phyloP scores from a whole-genome alignment of 2,888 invertebrate genomes.

The Lypha dubia region DNA sequence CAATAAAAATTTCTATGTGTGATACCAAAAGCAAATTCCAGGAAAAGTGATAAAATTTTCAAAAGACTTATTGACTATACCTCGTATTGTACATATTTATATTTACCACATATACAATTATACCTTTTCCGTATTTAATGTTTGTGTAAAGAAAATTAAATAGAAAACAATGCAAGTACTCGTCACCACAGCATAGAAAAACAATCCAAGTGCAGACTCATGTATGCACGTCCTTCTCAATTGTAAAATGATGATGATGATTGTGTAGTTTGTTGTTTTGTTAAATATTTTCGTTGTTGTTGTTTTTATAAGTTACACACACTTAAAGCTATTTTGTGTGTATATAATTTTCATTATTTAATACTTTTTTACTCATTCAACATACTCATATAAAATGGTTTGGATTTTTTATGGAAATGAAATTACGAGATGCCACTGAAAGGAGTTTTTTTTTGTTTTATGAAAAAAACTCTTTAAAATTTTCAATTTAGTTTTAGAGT shows the following conservation, averaged over 20 bases:
- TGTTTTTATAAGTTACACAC: no score
- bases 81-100: background rate
- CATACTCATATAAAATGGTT: background rate
- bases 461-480: no score
- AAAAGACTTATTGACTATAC: background rate
- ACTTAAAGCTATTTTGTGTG: background rate
- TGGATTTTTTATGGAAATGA: background rate
- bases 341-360: conserved; percentile 35
- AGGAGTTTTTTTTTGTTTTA: background rate
- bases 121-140: background rate
- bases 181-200: conserved; percentile 9
- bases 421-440: background rate
- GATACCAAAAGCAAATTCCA: no score
- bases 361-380: conserved; percentile 5
- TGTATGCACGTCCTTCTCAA: background rate
- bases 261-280: conserved; percentile 15
- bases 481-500: no score
- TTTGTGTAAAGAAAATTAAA: background rate
- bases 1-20: no score
- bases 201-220: conserved; percentile 7
- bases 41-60: background rate
- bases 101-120: background rate
- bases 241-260: conserved; percentile 37
- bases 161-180: conserved; percentile 27
- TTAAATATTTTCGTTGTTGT: conserved; percentile 20